Evolutionary conservation across 2,113 vertebrate genomes (phyloP), one percentile per base, ranked within the genome.

Genomic region (Holacanthus passer): DNA sequence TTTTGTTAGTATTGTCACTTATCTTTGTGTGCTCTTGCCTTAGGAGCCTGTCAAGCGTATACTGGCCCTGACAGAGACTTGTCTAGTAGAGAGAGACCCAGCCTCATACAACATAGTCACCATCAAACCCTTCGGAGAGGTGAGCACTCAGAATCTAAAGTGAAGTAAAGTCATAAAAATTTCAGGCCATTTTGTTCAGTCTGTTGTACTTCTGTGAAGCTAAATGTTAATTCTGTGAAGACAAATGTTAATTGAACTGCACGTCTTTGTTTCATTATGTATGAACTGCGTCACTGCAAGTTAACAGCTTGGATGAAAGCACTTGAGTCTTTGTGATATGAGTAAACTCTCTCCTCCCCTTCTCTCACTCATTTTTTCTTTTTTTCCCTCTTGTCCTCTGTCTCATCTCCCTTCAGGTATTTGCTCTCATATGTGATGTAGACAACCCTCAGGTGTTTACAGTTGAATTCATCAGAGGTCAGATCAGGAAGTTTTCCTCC

Each of bases 361-460:
- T 24, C 27, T 37, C 8, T 7, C 32, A 3, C 16, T 14, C 17
- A n/a, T n/a, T n/a, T n/a, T n/a, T n/a, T 10, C 1, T 35, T 1
- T 9, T 73, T n/a, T 29, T 50, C 39, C 48, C 60, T 75, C 66
- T 68, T 16, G 68, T 79, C 78, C 63, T 89, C 37, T 59, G 19
- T 65, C 22, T 85, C 13, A 11, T 59, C 62, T 70, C 12, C 52
- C 37, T 75, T 17, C 92, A 99, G 98, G 96, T 99, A 43, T 99
- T 99, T 95, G 97, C 98, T 55, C 96, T 99, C 87, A 97, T 99
- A 67, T 98, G 97, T 91, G 97, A 99, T 80, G 91, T 92, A 71
- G 97, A 99, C 91, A 99, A 99, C 88, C 98, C 98, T 72, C 98
- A 99, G 88, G 94, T 98, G 91, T 99, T 99, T 93, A 97, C 96